Evolutionary conservation across 2,888 invertebrate species (phyloP), one percentile per base, ranked within the genome.

Genomic region (Tuta absoluta): DNA sequence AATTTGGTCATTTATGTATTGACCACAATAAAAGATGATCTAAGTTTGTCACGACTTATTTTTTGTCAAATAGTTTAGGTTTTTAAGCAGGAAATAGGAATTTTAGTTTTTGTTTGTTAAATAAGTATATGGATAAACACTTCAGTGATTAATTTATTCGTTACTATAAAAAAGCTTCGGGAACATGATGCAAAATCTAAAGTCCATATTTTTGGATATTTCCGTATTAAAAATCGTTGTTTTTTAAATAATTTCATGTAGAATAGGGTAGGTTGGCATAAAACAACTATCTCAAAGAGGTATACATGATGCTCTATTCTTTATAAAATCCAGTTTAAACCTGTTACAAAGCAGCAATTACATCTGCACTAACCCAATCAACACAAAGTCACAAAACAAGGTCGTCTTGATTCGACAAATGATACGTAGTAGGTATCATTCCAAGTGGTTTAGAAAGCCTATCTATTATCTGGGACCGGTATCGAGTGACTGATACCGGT

Each of bases 391-490:
- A 59, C 49, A 24, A 59, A 60, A 60, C 60, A 61, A 61, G 64
- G 45, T 53, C 41, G 21, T 56, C 56, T 37, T 21, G 21, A 51
- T 12, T 51, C 58, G 58, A 60, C 51, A 60, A 64, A 51, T 59
- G 49, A 59, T 38, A 59, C 64, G n/a, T n/a, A n/a, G n/a, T n/a
- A n/a, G n/a, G n/a, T 38, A 58, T 17, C 14, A 11, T 59, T 59
- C 49, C 24, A 41, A 21, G 49, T 21, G 59, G 48, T 61, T 64
- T 38, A 56, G 64, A 64, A 60, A 64, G 64, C 28, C 64, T 60
- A 51, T 64, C 64, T 53, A 56, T 60, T 60, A 60, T 60, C 21
- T 28, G 21, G n/a, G 45, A 64, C 64, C 53, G 64, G 64, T 64
- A 33, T 48, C 3, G 33, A 51, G 21, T 21, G 21, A 21, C 33